phyloP scores from a whole-genome alignment of 1,140 invertebrate species.

The Listronotus bonariensis region DNA sequence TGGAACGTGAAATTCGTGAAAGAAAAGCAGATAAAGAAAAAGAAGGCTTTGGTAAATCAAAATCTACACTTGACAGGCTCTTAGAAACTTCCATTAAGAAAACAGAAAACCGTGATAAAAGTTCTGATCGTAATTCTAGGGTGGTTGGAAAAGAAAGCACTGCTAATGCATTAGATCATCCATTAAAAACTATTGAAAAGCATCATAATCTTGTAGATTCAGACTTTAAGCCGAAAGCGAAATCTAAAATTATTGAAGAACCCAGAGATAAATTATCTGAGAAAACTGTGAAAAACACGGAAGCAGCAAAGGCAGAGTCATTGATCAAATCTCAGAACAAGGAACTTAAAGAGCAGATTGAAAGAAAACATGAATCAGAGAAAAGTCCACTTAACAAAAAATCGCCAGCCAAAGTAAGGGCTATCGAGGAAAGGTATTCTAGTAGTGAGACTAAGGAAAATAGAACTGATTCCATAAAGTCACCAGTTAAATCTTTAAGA shows the following conservation, averaged over 20 bases:
- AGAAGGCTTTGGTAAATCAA: slow-evolving; percentile 55
- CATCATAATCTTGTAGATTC: not conserved
- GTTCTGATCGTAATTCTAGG: not conserved
- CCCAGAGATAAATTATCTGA: slow-evolving; percentile 8
- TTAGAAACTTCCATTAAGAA: slow-evolving; percentile 59
- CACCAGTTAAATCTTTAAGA: slow-evolving; percentile 27
- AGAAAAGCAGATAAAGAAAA: slow-evolving; percentile 59
- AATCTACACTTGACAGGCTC: slow-evolving; percentile 59
- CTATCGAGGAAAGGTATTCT: slow-evolving; percentile 42
- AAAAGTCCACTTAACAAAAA: slow-evolving; percentile 37
- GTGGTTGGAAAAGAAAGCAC: slow-evolving; percentile 16
- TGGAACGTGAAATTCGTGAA: slow-evolving; percentile 64
- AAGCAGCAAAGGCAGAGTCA: slow-evolving; percentile 25
- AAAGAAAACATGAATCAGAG: slow-evolving; percentile 26
- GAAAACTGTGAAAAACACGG: slow-evolving; percentile 22
- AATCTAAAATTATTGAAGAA: not conserved
- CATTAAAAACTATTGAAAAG: slow-evolving; percentile 2
- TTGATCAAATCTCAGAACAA: slow-evolving; percentile 34
- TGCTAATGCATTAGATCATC: not conserved
- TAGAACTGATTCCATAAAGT: slow-evolving; percentile 23
- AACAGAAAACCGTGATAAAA: slow-evolving; percentile 17
- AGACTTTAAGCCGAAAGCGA: slow-evolving; percentile 6
- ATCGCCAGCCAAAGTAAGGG: slow-evolving; percentile 38
- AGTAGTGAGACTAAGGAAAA: slow-evolving; percentile 41
- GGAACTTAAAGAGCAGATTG: slow-evolving; percentile 37